Evolutionary conservation across 2,113 vertebrate genomes (phyloP).

Genomic region (Pedionomus torquatus): DNA sequence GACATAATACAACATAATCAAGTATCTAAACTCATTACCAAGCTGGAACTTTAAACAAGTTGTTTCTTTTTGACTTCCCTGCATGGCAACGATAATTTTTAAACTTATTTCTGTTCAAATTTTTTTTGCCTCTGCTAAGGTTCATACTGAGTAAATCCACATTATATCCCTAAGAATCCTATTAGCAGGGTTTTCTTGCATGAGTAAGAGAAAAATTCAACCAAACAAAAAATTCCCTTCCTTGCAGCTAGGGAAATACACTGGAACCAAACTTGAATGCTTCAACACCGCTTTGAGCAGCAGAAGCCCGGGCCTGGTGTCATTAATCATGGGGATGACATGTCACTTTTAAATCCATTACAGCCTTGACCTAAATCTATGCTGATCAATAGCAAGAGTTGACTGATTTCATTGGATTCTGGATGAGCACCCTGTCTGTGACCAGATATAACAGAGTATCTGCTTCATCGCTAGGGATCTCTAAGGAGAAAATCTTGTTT

Average conservation of each 20-base stretch:
- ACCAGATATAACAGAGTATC: not conserved
- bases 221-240: not conserved
- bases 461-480: not conserved
- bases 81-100: not conserved
- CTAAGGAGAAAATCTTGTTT: not conserved
- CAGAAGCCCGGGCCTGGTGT: not conserved
- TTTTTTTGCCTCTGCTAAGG: accelerated
- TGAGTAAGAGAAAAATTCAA: not conserved
- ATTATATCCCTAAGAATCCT: not conserved
- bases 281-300: not conserved
- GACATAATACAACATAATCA: not conserved
- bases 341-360: not conserved
- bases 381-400: not conserved
- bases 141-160: not conserved
- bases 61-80: not conserved
- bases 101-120: not conserved
- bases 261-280: not conserved
- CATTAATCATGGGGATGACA: not conserved
- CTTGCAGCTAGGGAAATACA: not conserved
- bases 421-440: not conserved
- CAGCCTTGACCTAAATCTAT: not conserved
- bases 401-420: not conserved
- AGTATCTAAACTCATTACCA: not conserved
- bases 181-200: not conserved
- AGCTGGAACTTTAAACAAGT: slow-evolving; percentile 2